A percentile compares a stretch with the other conserved stretches of the same genome.
Evolutionary conservation across 2,113 vertebrate genomes (phyloP).

Genomic region (Triplophysa tibetana): DNA sequence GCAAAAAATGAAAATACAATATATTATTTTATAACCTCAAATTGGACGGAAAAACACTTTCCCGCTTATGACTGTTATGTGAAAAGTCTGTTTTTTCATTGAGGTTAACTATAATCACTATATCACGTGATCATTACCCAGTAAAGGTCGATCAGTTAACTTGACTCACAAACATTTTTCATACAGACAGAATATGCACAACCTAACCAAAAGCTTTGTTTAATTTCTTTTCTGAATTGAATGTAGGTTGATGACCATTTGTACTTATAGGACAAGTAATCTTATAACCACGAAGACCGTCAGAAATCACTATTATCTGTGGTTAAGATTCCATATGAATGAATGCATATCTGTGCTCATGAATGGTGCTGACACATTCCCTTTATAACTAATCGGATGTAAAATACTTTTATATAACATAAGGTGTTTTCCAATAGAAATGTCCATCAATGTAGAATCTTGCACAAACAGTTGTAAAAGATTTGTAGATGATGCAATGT

Average conservation of each 20-base stretch:
- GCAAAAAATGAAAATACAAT: too few relatives aligned
- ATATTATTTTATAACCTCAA: too few relatives aligned
- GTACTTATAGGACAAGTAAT: not conserved
- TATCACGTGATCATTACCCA: too few relatives aligned
- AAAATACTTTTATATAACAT: conserved; percentile 17
- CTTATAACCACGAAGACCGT: not conserved
- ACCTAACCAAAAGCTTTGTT: not conserved
- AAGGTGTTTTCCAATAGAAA: not conserved
- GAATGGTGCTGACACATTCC: conserved; percentile 21
- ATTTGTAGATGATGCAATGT: not conserved
- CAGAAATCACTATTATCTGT: not conserved
- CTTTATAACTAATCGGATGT: conserved; percentile 1
- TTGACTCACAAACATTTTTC: too few relatives aligned
- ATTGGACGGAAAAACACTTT: too few relatives aligned
- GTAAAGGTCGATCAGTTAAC: too few relatives aligned
- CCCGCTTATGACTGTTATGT: too few relatives aligned
- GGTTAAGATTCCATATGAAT: not conserved
- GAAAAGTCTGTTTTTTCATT: too few relatives aligned
- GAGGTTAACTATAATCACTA: too few relatives aligned
- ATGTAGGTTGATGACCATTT: not conserved
- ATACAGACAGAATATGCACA: not conserved
- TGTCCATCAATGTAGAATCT: not conserved
- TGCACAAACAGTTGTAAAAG: not conserved
- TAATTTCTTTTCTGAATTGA: not conserved
- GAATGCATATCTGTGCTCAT: not conserved